Evolutionary conservation across 2,113 vertebrate species (phyloP).

Genomic region (Spermophilus dauricus): DNA sequence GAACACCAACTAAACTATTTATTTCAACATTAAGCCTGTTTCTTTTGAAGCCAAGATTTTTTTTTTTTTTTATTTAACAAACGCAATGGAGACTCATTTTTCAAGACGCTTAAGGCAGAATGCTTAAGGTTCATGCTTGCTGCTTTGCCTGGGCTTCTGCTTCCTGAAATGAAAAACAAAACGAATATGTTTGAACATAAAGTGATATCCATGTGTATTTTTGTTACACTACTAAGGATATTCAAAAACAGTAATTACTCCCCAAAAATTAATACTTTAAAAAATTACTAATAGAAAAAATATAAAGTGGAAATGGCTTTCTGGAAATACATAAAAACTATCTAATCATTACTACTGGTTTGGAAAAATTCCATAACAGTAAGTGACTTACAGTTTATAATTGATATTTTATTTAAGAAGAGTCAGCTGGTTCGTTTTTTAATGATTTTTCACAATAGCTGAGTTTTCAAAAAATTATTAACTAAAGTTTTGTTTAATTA

Average conservation of each 20-base stretch:
- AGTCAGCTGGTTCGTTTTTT: not conserved
- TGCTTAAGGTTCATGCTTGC: constrained; percentile 84
- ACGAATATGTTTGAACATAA: constrained; percentile 34
- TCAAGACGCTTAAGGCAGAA: constrained; percentile 82
- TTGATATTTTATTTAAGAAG: not conserved
- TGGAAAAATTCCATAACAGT: constrained; percentile 13
- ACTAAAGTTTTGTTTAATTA: constrained; percentile 24
- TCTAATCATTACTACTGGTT: not conserved
- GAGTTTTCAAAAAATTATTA: not conserved
- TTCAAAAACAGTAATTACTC: not conserved
- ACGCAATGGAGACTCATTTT: constrained; percentile 87
- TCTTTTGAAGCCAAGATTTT: constrained; percentile 86
- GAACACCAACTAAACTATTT: constrained; percentile 84
- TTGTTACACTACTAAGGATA: constrained; percentile 34
- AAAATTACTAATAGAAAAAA: constrained; percentile 14
- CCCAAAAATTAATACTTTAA: not conserved
- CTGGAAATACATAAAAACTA: not conserved
- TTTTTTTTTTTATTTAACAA: constrained; percentile 79
- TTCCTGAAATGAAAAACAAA: constrained; percentile 87
- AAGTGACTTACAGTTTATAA: not conserved
- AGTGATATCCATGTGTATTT: not conserved
- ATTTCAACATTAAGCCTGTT: constrained; percentile 82
- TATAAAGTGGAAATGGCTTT: not conserved
- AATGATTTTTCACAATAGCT: not conserved
- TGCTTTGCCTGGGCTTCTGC: constrained; percentile 90